phyloP scores from a whole-genome alignment of 2,888 invertebrate genomes.

The Hybos culiciformis region DNA sequence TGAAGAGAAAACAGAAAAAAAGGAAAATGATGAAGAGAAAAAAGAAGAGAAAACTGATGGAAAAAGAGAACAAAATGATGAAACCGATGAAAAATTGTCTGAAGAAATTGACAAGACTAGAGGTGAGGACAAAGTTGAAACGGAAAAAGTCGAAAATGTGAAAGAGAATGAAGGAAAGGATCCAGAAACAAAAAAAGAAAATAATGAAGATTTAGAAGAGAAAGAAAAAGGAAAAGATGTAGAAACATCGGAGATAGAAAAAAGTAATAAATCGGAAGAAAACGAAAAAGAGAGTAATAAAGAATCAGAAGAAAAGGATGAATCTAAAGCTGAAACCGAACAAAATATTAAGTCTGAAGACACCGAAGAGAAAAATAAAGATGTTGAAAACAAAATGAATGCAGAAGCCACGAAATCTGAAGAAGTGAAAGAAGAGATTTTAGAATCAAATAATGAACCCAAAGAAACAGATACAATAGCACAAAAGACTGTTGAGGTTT shows the following conservation, averaged over 20 bases:
- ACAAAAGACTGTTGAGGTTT: constrained; percentile 3
- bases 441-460: constrained; percentile 15
- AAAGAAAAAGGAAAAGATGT: constrained; percentile 19
- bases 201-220: constrained; percentile 14
- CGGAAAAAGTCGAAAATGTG: constrained; percentile 13
- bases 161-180: constrained; percentile 13
- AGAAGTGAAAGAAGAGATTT: constrained; percentile 11
- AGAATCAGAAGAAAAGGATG: constrained; percentile 14
- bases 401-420: constrained; percentile 12
- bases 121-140: constrained; percentile 10
- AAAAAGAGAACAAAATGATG: constrained; percentile 9
- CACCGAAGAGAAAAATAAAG: constrained; percentile 13
- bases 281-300: neutral
- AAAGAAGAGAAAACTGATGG: constrained; percentile 14
- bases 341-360: constrained; percentile 6
- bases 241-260: constrained; percentile 18
- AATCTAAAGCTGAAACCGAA: constrained; percentile 7
- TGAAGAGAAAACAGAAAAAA: neutral
- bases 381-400: constrained; percentile 13
- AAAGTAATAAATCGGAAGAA: neutral
- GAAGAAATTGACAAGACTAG: neutral
- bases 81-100: constrained; percentile 4
- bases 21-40: constrained; percentile 3
- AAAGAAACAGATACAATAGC: constrained; percentile 6
- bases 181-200: constrained; percentile 9